Conservation (phyloP, 2,888 invertebrate species). For the Amblyteles armatorius region DNA sequence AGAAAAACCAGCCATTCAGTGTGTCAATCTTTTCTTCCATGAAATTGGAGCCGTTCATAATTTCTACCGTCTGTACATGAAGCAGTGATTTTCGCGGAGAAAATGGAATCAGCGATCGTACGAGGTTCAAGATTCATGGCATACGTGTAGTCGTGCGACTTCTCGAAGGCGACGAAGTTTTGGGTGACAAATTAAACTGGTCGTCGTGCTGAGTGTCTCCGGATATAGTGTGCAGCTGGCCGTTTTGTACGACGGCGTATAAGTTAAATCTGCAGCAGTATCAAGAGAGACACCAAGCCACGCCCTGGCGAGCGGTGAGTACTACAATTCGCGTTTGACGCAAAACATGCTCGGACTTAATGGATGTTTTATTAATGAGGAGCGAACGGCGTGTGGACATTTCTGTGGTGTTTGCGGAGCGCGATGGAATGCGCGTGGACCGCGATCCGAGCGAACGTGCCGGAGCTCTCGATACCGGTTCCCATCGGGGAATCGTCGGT, state of each 20-base stretch:
- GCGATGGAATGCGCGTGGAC: constrained; percentile 11
- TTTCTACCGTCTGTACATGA: too few relatives aligned
- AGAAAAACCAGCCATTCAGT: too few relatives aligned
- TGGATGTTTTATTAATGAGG: constrained; percentile 57
- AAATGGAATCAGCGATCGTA: constrained; percentile 14
- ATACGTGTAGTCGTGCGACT: neutral
- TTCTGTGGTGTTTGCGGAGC: neutral
- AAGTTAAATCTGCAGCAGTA: neutral
- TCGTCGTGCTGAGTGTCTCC: constrained; percentile 15
- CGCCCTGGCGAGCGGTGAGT: neutral
- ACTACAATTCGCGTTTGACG: constrained; percentile 52
- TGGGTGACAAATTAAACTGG: constrained; percentile 75
- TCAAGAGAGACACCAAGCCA: neutral
- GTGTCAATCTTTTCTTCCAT: too few relatives aligned
- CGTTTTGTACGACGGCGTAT: constrained; percentile 23
- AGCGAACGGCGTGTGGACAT: neutral
- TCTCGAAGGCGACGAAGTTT: constrained; percentile 60
- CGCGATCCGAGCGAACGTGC: neutral
- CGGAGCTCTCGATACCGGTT: neutral
- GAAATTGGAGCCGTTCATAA: too few relatives aligned
- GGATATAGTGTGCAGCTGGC: constrained; percentile 17
- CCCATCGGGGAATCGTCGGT: neutral
- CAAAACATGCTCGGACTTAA: constrained; percentile 41
- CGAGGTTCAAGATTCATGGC: constrained; percentile 8
- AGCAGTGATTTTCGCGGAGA: constrained; percentile 3